Base-by-base conservation (phyloP, 1,140 invertebrate species). In the Macrosteles quadrilineatus region DNA sequence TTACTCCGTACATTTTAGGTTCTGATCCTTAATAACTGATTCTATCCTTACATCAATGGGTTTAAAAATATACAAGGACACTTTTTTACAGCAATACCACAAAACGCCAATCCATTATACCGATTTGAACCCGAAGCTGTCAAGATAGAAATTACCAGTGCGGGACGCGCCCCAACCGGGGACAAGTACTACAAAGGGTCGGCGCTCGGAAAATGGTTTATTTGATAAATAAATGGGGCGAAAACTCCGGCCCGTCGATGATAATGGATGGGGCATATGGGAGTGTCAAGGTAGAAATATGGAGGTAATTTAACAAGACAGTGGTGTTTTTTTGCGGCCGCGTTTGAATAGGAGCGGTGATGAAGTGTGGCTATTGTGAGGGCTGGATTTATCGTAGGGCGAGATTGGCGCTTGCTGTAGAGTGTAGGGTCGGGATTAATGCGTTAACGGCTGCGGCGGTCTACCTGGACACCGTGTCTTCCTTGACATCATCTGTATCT, bases 281-380 rank as follows among this genome's bases (percentile, higher is more conserved):
- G 63, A 66, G 32, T 66, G 63, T 66, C 63, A 66, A 32, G 27
- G 32, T 9, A 40, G 36, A 43, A 66, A 66, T 40, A 66, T 66
- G 63, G 63, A 66, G 63, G 63, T 66, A 66, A 66, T 66, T 66
- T 45, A 66, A 66, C 63, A 66, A 66, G 63, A 66, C 63, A 66
- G 63, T 45, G 32, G 32, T 66, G 63, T 66, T 66, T 64, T n/a
- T 66, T 66, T 66, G 63, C 63, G 63, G 40, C 63, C 29, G 31
- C 32, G 32, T 45, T 45, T 66, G 63, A 66, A 66, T 66, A 66
- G 63, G 63, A 29, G 63, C 32, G 19, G 63, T 66, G 63, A 66
- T 66, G 63, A 45, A 66, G 63, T 45, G 63, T 27, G 40, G n/a
- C 36, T 45, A 66, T 43, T 66, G 63, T 66, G 36, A 66, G 59